These are phyloP conservation scores for Leptinotarsa haldemani DNA, from an alignment of 2,888 invertebrate genomes.

Conservation along the genomic window DNA sequence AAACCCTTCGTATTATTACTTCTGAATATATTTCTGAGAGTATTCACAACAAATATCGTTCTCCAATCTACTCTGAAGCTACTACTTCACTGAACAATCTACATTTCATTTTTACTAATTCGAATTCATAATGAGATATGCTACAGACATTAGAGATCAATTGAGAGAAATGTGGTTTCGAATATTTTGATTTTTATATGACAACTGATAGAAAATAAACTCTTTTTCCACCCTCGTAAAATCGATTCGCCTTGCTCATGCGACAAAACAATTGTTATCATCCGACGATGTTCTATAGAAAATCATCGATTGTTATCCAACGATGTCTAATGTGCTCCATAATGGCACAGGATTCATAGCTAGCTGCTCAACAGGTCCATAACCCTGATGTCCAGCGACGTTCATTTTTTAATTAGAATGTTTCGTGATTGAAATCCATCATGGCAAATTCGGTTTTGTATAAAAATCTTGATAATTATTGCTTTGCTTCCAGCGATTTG, in stretches of 20 bases:
- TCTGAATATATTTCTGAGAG: no score
- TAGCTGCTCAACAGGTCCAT: slow-evolving; percentile 58
- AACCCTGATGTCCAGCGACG: slow-evolving; percentile 50
- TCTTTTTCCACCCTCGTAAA: slow-evolving; percentile 21
- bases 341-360: slow-evolving; percentile 58
- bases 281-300: slow-evolving; percentile 40
- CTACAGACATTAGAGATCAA: background rate
- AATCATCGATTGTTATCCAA: slow-evolving; percentile 50
- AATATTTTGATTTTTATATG: no score
- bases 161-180: background rate
- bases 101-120: no score
- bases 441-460: slow-evolving; percentile 33
- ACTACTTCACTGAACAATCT: no score
- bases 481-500: background rate
- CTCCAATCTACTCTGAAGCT: no score
- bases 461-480: slow-evolving; percentile 29
- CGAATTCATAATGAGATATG: no score
- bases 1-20: no score
- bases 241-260: slow-evolving; percentile 4
- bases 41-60: no score
- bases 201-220: no score
- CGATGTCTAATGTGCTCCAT: slow-evolving; percentile 49
- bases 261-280: slow-evolving; percentile 34
- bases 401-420: slow-evolving; percentile 46
- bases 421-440: slow-evolving; percentile 36